Conservation (phyloP, 92 coral and sea anemone species). For the Palythoa grandis region DNA sequence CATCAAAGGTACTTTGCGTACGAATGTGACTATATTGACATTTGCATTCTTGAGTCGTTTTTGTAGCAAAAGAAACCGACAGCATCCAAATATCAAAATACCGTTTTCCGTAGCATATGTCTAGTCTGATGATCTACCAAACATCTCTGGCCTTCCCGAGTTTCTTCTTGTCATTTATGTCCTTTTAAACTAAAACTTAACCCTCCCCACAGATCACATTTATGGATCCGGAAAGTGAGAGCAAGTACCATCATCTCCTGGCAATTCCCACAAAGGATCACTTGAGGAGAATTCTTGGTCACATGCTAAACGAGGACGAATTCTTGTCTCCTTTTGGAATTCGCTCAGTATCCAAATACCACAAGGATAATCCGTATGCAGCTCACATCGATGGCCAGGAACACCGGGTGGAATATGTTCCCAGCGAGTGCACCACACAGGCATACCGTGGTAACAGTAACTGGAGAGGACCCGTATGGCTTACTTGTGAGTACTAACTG, state of each 20-base stretch:
- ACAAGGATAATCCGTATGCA: slow-evolving; percentile 83
- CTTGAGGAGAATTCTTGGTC: slow-evolving; percentile 75
- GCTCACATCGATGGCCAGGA: slow-evolving; percentile 64
- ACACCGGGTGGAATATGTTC: slow-evolving; percentile 87
- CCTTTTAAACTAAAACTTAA: neutral
- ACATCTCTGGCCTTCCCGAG: no score
- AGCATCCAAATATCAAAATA: no score
- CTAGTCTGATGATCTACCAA: no score
- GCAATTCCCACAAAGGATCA: slow-evolving; percentile 96
- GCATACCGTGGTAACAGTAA: slow-evolving; percentile 98
- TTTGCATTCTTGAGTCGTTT: no score
- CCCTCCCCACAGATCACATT: slow-evolving; percentile 72
- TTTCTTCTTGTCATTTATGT: neutral
- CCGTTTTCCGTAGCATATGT: no score
- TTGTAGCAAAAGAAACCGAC: no score
- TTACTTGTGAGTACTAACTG: slow-evolving; percentile 74
- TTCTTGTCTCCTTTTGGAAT: slow-evolving; percentile 97
- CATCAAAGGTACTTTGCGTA: slow-evolving; percentile 56
- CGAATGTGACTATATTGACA: neutral
- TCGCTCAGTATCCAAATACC: slow-evolving; percentile 89
- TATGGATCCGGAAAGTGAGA: slow-evolving; percentile 72
- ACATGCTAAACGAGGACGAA: slow-evolving; percentile 90
- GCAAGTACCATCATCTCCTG: slow-evolving; percentile 78
- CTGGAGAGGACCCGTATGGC: slow-evolving; percentile 99
- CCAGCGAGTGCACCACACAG: slow-evolving; percentile 86